These are phyloP conservation scores for Gopherus flavomarginatus DNA, from an alignment of 2,113 vertebrate genomes.

Conservation along the genomic window DNA sequence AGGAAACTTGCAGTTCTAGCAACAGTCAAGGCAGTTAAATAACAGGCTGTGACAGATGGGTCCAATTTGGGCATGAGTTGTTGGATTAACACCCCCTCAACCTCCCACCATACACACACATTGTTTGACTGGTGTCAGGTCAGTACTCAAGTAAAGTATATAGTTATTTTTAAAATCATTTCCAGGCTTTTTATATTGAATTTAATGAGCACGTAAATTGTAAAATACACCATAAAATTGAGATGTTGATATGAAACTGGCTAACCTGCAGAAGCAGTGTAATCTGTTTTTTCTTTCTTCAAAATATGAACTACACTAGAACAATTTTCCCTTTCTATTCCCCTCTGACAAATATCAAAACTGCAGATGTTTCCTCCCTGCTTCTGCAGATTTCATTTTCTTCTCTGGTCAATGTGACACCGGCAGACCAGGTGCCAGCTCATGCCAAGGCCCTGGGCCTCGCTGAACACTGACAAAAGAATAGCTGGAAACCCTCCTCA, in stretches of 20 bases:
- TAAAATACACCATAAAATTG: neutral
- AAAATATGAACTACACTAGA: neutral
- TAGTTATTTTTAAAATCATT: neutral
- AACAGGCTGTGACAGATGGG: neutral
- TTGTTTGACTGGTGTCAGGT: neutral
- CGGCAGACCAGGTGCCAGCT: neutral
- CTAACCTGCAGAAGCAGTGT: neutral
- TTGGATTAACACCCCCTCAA: neutral
- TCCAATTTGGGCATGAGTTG: neutral
- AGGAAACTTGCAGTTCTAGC: neutral
- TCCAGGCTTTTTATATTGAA: neutral
- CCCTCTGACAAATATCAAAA: neutral
- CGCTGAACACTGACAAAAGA: neutral
- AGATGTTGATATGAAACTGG: neutral
- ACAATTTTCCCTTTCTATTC: neutral
- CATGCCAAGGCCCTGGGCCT: neutral
- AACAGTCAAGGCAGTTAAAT: neutral
- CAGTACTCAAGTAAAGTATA: neutral
- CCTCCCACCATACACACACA: neutral
- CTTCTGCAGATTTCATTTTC: neutral
- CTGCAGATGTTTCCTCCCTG: neutral
- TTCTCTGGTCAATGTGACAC: neutral
- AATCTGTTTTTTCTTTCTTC: slow-evolving; percentile 21
- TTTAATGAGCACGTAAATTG: neutral
- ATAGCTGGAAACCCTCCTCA: neutral